Evolutionary conservation across 2,113 vertebrate species (phyloP).

Genomic region (Nyctereutes procyonoides): DNA sequence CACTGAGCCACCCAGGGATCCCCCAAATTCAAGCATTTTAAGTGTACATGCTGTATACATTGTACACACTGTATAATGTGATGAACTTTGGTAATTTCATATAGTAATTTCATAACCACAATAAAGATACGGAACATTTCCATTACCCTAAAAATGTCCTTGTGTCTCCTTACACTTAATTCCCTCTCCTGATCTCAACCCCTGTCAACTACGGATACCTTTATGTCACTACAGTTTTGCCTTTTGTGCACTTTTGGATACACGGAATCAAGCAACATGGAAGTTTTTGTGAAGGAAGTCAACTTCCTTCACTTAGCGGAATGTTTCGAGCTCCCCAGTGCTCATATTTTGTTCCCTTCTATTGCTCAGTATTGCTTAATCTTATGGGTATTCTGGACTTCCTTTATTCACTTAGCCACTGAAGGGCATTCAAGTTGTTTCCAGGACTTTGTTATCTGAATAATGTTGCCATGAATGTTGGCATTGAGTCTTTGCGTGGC

Average conservation of each 20-base stretch:
- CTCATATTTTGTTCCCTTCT: neutral
- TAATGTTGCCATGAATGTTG: neutral
- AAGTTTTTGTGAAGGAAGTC: neutral
- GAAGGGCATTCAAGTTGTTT: neutral
- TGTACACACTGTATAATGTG: neutral
- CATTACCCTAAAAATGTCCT: neutral
- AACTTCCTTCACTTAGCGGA: neutral
- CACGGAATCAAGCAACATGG: neutral
- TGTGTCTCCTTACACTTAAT: neutral
- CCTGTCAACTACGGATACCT: neutral
- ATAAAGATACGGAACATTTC: neutral
- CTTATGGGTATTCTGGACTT: neutral
- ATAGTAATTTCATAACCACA: too few relatives aligned
- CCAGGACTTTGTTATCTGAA: neutral
- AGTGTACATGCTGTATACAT: neutral
- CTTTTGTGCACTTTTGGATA: neutral
- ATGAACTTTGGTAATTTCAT: neutral
- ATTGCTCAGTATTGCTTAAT: neutral
- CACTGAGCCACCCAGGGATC: too few relatives aligned
- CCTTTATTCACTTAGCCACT: neutral
- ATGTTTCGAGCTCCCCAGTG: neutral
- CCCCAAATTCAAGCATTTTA: neutral
- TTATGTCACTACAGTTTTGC: neutral
- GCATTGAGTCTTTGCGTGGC: neutral
- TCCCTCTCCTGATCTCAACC: neutral